These are phyloP conservation scores for Leptinotarsa texana DNA, from an alignment of 1,140 invertebrate genomes.

Conservation along the genomic window DNA sequence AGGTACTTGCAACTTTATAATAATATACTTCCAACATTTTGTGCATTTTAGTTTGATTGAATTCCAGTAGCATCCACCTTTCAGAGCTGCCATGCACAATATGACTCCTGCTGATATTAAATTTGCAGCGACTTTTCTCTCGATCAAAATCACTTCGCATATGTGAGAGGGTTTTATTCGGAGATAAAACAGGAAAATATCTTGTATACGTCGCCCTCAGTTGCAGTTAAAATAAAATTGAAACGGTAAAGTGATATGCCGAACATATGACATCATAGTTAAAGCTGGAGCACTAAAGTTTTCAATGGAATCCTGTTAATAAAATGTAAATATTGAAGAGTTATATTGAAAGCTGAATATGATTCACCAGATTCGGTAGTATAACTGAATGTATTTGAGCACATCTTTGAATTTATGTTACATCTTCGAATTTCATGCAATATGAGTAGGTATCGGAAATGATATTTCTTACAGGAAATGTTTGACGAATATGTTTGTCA, in stretches of 20 bases:
- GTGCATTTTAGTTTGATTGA: neutral
- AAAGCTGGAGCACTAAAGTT: neutral
- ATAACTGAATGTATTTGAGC: too few relatives aligned
- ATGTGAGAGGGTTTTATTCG: neutral
- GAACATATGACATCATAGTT: neutral
- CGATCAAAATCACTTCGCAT: slow-evolving; percentile 3
- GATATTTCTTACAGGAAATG: too few relatives aligned
- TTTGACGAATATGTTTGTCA: too few relatives aligned
- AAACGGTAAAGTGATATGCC: neutral
- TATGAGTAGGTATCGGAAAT: too few relatives aligned
- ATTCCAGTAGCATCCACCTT: neutral
- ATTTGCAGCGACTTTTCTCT: neutral
- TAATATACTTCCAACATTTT: too few relatives aligned
- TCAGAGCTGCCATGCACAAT: neutral
- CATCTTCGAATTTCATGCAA: too few relatives aligned
- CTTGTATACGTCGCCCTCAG: neutral
- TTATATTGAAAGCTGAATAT: too few relatives aligned
- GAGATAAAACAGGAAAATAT: slow-evolving; percentile 6
- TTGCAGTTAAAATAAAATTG: neutral
- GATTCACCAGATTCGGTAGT: too few relatives aligned
- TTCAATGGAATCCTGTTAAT: too few relatives aligned
- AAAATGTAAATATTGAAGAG: too few relatives aligned
- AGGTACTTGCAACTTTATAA: too few relatives aligned
- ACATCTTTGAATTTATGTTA: too few relatives aligned
- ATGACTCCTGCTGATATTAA: slow-evolving; percentile 5